Conservation (phyloP, 2,888 invertebrate genomes). For the Leucozona laternaria region DNA sequence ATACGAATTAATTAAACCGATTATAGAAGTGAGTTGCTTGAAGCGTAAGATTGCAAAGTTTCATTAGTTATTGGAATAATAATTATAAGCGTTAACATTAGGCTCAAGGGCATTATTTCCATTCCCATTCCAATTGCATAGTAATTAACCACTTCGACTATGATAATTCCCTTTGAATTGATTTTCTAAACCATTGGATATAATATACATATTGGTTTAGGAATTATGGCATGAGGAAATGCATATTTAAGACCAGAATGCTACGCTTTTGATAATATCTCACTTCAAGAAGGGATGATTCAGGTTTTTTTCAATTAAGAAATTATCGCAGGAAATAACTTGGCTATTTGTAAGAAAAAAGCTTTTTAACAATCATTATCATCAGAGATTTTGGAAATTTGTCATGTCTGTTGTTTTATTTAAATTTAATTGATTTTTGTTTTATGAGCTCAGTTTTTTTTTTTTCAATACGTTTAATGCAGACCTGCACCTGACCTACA, state of each 20-base stretch:
- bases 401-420: too few species aligned
- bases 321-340: too few species aligned
- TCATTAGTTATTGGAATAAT: conserved; percentile 55
- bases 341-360: too few species aligned
- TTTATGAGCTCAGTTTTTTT: too few species aligned
- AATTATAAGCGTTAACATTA: conserved; percentile 48
- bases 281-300: too few species aligned
- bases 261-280: neutral
- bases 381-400: too few species aligned
- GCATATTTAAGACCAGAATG: neutral
- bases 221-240: neutral
- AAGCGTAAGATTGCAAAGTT: conserved; percentile 47
- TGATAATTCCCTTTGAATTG: conserved; percentile 49
- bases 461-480: too few species aligned
- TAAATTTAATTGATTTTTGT: too few species aligned
- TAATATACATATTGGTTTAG: neutral
- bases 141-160: conserved; percentile 26
- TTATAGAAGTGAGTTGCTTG: conserved; percentile 37
- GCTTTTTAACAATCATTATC: too few species aligned
- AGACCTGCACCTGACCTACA: too few species aligned
- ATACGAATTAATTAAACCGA: conserved; percentile 51
- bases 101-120: conserved; percentile 25
- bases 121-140: conserved; percentile 36
- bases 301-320: too few species aligned
- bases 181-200: conserved; percentile 24